Base-by-base conservation (phyloP, 2,888 invertebrate genomes). In the Synergus japonicus region DNA sequence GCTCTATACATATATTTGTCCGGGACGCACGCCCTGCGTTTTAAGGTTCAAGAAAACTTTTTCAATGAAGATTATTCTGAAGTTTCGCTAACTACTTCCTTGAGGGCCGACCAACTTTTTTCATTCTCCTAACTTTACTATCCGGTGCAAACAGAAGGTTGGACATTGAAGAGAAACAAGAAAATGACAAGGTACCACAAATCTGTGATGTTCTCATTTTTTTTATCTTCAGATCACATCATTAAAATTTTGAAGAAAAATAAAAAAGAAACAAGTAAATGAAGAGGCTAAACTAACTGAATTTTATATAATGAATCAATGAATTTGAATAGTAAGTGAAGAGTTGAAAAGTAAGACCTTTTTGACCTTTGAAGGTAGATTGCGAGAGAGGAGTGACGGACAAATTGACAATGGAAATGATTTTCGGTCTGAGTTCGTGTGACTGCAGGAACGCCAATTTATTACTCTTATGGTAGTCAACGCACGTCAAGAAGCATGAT, bases 21-120 rank as follows among this genome's bases (percentile, higher is more conserved):
- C 81, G 67, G 77, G 78, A 79, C 82, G 80, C 83, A 84, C 83
- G 83, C 81, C 80, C 82, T 81, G 83, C 84, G 84, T 85, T 86
- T 81, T 83, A 83, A 86, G 84, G 83, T 87, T 87, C 86, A 86
- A 84, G 86, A 82, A 86, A 91, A 91, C 91, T 92, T 92, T 92
- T 91, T 90, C 91, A 91, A 91, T 92, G 91, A 92, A 91, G 91
- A 91, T 91, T 91, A 91, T 91, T 89, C 87, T 86, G 84, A 88
- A 89, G 89, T 89, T 86, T 18, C 85, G 87, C 88, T 90, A 91
- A 91, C 91, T 91, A 89, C 90, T 88, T 89, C 87, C 89, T 88
- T 84, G 87, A 88, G 90, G 87, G 87, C 82, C 84, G 82, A 85
- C 84, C 85, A 91, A 91, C 90, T 90, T 91, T 90, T 90, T 89